Conservation (phyloP, 2,888 invertebrate species). For the Noctua janthe region DNA sequence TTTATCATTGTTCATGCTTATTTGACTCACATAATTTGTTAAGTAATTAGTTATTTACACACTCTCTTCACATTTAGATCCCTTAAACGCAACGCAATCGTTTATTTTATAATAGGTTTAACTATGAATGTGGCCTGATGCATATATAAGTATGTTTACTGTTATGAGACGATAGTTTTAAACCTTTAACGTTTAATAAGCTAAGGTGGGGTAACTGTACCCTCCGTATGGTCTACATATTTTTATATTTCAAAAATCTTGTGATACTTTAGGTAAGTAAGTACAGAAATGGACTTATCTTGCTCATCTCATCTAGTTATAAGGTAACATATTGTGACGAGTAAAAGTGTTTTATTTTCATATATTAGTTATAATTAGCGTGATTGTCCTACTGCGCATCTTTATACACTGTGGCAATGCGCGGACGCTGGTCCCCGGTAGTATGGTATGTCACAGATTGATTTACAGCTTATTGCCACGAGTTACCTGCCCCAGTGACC, state of each 20-base stretch:
- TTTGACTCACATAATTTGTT: constrained; percentile 5
- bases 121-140: not conserved
- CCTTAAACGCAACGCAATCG: not conserved
- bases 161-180: too few species aligned
- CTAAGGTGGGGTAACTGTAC: not conserved
- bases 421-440: constrained; percentile 40
- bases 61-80: constrained; percentile 33
- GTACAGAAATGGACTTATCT: not conserved
- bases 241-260: not conserved
- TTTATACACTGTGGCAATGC: not conserved
- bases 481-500: constrained; percentile 37
- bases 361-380: not conserved
- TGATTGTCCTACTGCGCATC: constrained; percentile 24
- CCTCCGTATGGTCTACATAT: too few species aligned
- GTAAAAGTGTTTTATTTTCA: not conserved
- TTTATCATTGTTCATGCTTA: constrained; percentile 20
- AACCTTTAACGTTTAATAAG: too few species aligned
- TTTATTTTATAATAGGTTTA: not conserved
- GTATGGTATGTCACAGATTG: constrained; percentile 51
- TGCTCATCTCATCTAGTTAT: not conserved
- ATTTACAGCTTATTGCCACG: constrained; percentile 49
- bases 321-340: not conserved
- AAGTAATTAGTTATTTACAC: constrained; percentile 14
- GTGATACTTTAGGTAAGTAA: not conserved
- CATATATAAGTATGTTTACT: not conserved